A percentile compares a stretch with the other conserved stretches of the same genome.
These are phyloP conservation scores for Barypeithes pellucidus DNA, from an alignment of 2,888 invertebrate genomes.

Conservation along the genomic window DNA sequence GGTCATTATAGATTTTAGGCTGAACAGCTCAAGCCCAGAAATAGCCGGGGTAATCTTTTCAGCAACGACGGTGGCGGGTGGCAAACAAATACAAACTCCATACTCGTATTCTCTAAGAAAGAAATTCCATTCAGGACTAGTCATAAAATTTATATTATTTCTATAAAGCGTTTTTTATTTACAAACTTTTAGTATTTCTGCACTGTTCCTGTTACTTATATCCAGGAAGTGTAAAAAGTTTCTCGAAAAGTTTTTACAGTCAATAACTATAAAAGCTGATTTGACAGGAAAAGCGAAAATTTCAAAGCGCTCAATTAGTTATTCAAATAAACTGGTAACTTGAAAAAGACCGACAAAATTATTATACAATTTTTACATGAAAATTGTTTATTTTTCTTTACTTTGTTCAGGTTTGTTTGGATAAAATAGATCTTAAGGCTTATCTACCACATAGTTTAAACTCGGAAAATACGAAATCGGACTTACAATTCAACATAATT, in stretches of 20 bases:
- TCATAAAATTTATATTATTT: too few relatives aligned
- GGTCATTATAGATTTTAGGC: too few relatives aligned
- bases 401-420: neutral
- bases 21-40: too few relatives aligned
- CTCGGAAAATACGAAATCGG: too few relatives aligned
- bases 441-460: too few relatives aligned
- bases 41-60: too few relatives aligned
- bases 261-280: neutral
- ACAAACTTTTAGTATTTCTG: neutral
- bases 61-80: too few relatives aligned
- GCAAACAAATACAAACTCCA: too few relatives aligned
- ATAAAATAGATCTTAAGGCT: too few relatives aligned
- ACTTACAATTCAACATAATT: too few relatives aligned
- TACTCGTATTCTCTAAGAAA: too few relatives aligned
- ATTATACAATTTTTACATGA: neutral
- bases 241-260: neutral
- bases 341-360: constrained; percentile 8
- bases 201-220: neutral
- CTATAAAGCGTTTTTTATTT: neutral
- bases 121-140: too few relatives aligned
- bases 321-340: constrained; percentile 1
- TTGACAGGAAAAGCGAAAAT: neutral
- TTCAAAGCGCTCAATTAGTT: constrained; percentile 11
- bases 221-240: constrained; percentile 6
- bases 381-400: neutral